These are phyloP conservation scores for Marisa cornuarietis DNA, from an alignment of 1,140 invertebrate species.

Conservation along the genomic window DNA sequence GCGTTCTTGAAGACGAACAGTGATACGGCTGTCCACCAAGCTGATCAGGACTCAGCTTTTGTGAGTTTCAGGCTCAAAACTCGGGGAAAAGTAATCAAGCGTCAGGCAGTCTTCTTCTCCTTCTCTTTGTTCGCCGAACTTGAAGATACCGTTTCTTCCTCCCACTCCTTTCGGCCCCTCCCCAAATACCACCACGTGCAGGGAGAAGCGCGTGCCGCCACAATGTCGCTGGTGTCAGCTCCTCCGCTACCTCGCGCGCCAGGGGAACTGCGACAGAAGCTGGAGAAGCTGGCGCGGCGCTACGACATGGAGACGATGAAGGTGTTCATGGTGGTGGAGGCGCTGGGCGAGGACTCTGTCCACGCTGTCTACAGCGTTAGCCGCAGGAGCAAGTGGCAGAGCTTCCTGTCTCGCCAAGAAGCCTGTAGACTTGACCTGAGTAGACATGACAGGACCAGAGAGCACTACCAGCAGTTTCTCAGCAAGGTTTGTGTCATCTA, in stretches of 20 bases:
- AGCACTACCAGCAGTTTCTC: conserved; percentile 48
- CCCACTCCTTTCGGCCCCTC: too few relatives aligned
- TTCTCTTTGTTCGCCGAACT: too few relatives aligned
- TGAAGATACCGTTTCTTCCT: too few relatives aligned
- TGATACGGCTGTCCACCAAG: too few relatives aligned
- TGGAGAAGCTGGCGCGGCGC: conserved; percentile 52
- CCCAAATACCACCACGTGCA: too few relatives aligned
- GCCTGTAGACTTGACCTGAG: conserved; percentile 53
- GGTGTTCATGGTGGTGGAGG: conserved; percentile 56
- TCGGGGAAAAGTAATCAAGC: too few relatives aligned
- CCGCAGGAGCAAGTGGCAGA: conserved; percentile 44
- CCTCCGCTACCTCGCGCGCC: conserved; percentile 37
- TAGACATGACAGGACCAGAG: conserved; percentile 49
- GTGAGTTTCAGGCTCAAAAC: too few relatives aligned
- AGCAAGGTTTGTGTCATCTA: conserved; percentile 22
- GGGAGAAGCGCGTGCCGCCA: too few relatives aligned
- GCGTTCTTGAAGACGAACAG: too few relatives aligned
- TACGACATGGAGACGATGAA: conserved; percentile 59
- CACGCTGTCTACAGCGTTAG: conserved; percentile 40
- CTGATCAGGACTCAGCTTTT: too few relatives aligned
- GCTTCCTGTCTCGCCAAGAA: conserved; percentile 46
- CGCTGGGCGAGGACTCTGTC: conserved; percentile 45
- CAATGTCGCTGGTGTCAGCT: neutral
- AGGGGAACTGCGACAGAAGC: conserved; percentile 46
- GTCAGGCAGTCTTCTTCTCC: too few relatives aligned